phyloP scores from a whole-genome alignment of 2,797 vertebrate species.

The Aselliscus stoliczkanus region DNA sequence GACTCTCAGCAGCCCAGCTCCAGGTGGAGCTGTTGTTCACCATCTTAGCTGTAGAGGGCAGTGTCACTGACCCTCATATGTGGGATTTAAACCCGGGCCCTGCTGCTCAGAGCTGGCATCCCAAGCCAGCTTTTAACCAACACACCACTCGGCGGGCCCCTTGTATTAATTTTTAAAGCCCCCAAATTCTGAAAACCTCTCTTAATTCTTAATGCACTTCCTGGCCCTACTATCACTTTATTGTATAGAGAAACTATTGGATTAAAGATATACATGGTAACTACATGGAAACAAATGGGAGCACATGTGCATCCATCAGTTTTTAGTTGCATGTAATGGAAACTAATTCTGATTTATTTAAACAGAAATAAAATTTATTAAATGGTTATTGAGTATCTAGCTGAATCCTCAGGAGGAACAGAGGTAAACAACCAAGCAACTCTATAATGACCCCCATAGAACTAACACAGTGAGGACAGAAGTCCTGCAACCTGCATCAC shows the following conservation, averaged over 20 bases:
- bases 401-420: background rate
- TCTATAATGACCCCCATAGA: background rate
- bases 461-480: too few species aligned
- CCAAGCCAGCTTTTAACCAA: too few species aligned
- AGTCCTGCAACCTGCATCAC: background rate
- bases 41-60: too few species aligned
- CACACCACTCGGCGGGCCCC: too few species aligned
- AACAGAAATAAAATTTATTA: constrained; percentile 14
- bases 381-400: background rate
- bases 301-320: background rate
- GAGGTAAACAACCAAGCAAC: background rate
- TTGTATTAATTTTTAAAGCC: constrained; percentile 24
- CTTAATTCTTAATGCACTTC: background rate
- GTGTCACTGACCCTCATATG: too few species aligned
- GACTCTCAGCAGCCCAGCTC: too few species aligned
- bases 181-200: background rate
- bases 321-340: background rate
- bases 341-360: constrained; percentile 15
- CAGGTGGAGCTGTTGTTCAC: too few species aligned
- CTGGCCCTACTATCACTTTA: background rate
- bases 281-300: background rate
- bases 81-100: too few species aligned
- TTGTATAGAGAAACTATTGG: background rate
- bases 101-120: too few species aligned
- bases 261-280: background rate